phyloP scores from a whole-genome alignment of 2,113 vertebrate species.

The Nerophis lumbriciformis region DNA sequence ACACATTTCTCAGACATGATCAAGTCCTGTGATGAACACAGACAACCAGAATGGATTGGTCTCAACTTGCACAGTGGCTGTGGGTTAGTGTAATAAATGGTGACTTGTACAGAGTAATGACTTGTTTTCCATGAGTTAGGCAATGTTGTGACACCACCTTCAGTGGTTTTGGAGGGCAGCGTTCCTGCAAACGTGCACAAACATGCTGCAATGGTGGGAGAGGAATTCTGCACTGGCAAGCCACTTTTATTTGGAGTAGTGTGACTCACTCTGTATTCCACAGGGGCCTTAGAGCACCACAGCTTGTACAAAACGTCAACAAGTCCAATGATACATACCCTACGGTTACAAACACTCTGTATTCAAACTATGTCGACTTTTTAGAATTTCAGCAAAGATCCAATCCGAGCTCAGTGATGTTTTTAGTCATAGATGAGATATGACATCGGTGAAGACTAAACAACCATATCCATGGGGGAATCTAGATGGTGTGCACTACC shows the following conservation, averaged over 20 bases:
- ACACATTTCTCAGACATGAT: slow-evolving; percentile 30
- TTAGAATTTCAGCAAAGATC: not conserved
- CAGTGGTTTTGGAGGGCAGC: not conserved
- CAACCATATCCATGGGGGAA: slow-evolving; percentile 18
- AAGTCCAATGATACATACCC: not conserved
- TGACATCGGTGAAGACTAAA: slow-evolving; percentile 15
- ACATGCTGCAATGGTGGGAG: slow-evolving; percentile 29
- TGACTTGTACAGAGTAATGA: not conserved
- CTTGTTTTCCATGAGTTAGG: not conserved
- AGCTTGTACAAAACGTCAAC: not conserved
- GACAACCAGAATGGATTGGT: not conserved
- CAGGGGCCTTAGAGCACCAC: not conserved
- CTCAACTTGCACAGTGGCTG: not conserved
- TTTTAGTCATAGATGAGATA: slow-evolving; percentile 5
- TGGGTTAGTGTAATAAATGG: not conserved
- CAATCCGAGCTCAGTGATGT: not conserved
- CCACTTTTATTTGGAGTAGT: slow-evolving; percentile 13
- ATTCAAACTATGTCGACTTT: not conserved
- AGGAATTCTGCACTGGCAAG: slow-evolving; percentile 17
- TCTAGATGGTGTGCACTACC: slow-evolving; percentile 2
- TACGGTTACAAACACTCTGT: not conserved
- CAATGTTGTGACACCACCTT: not conserved
- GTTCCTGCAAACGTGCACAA: slow-evolving; percentile 24
- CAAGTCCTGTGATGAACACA: not conserved
- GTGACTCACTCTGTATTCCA: slow-evolving; percentile 44